Evolutionary conservation across 2,113 vertebrate species (phyloP).

Genomic region (Scomber colias): DNA sequence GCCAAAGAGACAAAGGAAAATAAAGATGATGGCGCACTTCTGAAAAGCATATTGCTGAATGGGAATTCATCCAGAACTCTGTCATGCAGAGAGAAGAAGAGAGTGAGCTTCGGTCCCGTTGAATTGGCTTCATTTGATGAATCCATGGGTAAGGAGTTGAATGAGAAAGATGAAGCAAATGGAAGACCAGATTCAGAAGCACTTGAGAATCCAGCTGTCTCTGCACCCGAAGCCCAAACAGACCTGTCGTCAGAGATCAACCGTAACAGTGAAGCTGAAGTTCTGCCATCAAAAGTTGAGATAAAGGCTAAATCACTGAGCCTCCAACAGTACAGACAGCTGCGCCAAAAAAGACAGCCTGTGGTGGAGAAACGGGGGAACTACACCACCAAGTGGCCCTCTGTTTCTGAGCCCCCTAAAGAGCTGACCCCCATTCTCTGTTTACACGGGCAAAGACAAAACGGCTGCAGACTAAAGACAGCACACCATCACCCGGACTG

Average conservation of each 20-base stretch:
- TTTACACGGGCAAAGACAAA: conserved; percentile 74
- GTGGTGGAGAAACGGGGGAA: conserved; percentile 65
- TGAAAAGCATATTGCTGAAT: conserved; percentile 62
- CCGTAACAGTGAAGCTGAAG: background rate
- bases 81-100: conserved; percentile 69
- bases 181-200: conserved; percentile 15
- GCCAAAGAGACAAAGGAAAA: background rate
- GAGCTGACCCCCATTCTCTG: conserved; percentile 90
- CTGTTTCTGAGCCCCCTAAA: conserved; percentile 85
- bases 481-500: background rate
- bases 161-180: conserved; percentile 11
- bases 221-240: conserved; percentile 9
- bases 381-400: conserved; percentile 89
- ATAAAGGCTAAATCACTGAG: conserved; percentile 89
- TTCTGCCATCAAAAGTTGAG: conserved; percentile 57
- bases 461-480: conserved; percentile 25
- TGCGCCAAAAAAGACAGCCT: conserved; percentile 84
- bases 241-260: background rate
- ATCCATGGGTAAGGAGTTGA: background rate
- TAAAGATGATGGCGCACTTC: background rate
- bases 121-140: conserved; percentile 67
- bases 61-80: conserved; percentile 29
- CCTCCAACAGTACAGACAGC: conserved; percentile 91
- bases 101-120: conserved; percentile 79
- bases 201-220: background rate